Evolutionary conservation across 2,888 invertebrate genomes (phyloP).

Genomic region (Gonocerus acuteangulatus): DNA sequence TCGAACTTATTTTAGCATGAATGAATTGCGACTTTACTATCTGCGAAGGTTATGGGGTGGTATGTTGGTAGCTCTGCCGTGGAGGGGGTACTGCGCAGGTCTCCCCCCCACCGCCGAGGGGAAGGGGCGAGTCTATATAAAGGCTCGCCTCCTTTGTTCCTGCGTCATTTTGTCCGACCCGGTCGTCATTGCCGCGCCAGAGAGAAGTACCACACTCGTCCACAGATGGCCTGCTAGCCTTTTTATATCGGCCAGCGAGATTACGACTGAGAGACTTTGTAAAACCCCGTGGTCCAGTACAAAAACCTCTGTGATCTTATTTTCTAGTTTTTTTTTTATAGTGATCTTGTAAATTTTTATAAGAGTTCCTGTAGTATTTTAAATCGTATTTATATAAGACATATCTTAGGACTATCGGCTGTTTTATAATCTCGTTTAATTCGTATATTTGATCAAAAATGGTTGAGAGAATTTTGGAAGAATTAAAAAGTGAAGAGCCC

Average conservation of each 20-base stretch:
- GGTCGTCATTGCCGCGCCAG: not conserved
- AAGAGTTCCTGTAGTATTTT: too few species aligned
- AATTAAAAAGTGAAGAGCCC: constrained; percentile 50
- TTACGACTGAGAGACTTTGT: not conserved
- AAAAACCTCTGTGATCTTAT: constrained; percentile 12
- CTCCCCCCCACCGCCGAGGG: not conserved
- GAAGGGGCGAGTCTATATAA: constrained; percentile 7
- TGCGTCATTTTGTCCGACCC: constrained; percentile 15
- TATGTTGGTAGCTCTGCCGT: too few species aligned
- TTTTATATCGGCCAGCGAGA: too few species aligned
- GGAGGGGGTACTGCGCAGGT: not conserved
- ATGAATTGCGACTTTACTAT: too few species aligned
- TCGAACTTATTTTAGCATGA: too few species aligned
- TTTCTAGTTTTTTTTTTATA: constrained; percentile 1
- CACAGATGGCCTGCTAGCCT: constrained; percentile 14
- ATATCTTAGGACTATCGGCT: too few species aligned
- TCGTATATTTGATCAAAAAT: constrained; percentile 41
- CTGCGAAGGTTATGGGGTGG: too few species aligned
- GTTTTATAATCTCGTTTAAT: too few species aligned
- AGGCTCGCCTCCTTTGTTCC: not conserved
- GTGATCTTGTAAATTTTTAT: too few species aligned
- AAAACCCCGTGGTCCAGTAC: constrained; percentile 15
- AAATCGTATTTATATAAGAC: constrained; percentile 8
- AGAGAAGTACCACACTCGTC: not conserved
- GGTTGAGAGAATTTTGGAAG: constrained; percentile 61